These are phyloP conservation scores for Clitarchus hookeri DNA, from an alignment of 2,888 invertebrate genomes.

Conservation along the genomic window DNA sequence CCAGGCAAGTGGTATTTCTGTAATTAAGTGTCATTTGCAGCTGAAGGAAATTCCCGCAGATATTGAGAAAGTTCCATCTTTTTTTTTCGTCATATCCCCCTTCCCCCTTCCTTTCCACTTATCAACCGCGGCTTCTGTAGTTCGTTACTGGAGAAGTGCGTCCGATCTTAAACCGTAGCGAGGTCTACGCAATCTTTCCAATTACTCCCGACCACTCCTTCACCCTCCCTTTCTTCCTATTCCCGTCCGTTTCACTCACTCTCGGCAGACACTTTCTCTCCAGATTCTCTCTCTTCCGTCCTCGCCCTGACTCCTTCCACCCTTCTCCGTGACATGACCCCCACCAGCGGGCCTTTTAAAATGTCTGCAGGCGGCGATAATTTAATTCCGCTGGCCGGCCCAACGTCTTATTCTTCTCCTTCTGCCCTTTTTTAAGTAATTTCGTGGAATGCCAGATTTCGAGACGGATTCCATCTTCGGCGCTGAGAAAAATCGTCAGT, in stretches of 20 bases:
- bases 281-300: background rate
- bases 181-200: conserved; percentile 5
- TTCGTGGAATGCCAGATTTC: background rate
- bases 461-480: background rate
- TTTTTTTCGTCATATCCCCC: background rate
- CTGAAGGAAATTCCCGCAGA: background rate
- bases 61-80: background rate
- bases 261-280: background rate
- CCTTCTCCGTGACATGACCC: background rate
- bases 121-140: background rate
- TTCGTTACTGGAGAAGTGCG: background rate
- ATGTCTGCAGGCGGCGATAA: conserved; percentile 8
- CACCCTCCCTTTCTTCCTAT: background rate
- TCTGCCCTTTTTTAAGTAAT: background rate
- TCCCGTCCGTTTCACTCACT: background rate
- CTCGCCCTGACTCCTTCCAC: background rate
- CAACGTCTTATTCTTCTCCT: background rate
- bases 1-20: conserved; percentile 14
- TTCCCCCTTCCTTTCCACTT: background rate
- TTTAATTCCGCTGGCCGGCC: background rate
- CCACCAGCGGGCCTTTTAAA: background rate
- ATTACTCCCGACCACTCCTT: background rate
- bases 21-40: conserved; percentile 14
- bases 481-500: background rate
- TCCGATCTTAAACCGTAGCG: background rate